phyloP scores from a whole-genome alignment of 2,113 vertebrate genomes.

The Limanda limanda region DNA sequence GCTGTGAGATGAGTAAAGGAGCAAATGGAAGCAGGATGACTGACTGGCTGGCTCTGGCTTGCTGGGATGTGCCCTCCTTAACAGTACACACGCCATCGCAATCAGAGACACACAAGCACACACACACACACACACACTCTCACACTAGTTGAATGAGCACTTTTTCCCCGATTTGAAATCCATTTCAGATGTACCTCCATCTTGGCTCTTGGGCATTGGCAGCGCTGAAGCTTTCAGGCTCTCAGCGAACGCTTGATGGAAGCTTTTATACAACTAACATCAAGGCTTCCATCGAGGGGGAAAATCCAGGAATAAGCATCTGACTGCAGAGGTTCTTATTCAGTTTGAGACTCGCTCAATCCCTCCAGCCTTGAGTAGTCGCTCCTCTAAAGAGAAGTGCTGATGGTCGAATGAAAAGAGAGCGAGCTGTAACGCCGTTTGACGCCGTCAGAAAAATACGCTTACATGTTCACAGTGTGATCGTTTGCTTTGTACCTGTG shows the following conservation, averaged over 20 bases:
- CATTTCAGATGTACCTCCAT: constrained; percentile 62
- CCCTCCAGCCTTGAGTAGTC: constrained; percentile 6
- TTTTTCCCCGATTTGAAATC: constrained; percentile 62
- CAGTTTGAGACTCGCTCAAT: constrained; percentile 8
- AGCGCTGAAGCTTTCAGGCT: constrained; percentile 50
- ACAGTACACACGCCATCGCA: constrained; percentile 15
- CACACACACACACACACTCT: constrained; percentile 13
- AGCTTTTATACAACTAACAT: constrained; percentile 69
- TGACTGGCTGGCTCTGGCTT: constrained; percentile 49
- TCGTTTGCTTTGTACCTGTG: constrained; percentile 54
- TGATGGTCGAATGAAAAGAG: constrained; percentile 27
- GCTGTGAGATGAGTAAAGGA: constrained; percentile 49
- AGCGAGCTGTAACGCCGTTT: neutral
- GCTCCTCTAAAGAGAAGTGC: constrained; percentile 17
- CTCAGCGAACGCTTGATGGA: constrained; percentile 48
- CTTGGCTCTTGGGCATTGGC: constrained; percentile 49
- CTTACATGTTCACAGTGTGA: constrained; percentile 43
- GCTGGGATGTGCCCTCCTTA: constrained; percentile 67
- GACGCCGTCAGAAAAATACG: constrained; percentile 36
- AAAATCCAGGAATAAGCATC: constrained; percentile 41
- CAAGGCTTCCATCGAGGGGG: constrained; percentile 32
- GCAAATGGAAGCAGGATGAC: constrained; percentile 56
- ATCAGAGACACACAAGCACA: constrained; percentile 7
- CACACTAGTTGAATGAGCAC: constrained; percentile 70
- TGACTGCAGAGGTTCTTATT: constrained; percentile 17